phyloP scores from a whole-genome alignment of 2,113 vertebrate species.

The Tyto alba region DNA sequence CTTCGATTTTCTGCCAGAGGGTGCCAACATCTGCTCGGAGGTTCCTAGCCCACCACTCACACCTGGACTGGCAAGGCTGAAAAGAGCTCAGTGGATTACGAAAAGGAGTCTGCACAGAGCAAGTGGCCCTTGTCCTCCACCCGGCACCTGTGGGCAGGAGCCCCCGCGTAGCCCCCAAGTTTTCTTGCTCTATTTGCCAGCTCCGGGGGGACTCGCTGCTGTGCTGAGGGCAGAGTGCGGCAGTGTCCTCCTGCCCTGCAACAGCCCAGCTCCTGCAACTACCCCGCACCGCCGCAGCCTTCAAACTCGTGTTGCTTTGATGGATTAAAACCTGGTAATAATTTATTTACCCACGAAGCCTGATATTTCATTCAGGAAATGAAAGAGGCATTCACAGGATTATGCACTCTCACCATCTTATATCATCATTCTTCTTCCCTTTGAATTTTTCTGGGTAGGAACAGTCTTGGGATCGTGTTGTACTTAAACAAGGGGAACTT shows the following conservation, averaged over 20 bases:
- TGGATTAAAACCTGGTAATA: neutral
- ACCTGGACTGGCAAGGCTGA: neutral
- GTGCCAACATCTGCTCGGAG: rapidly evolving
- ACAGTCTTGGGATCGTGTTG: neutral
- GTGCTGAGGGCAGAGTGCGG: neutral
- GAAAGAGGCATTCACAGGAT: neutral
- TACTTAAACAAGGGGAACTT: neutral
- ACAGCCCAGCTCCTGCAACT: neutral
- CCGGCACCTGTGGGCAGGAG: rapidly evolving
- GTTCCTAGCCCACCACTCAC: neutral
- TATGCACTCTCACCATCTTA: neutral
- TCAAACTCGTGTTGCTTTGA: neutral
- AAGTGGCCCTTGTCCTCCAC: neutral
- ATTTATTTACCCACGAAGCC: neutral
- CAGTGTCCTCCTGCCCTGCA: neutral
- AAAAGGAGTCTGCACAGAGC: neutral
- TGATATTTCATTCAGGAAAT: neutral
- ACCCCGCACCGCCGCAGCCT: rapidly evolving
- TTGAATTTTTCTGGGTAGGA: neutral
- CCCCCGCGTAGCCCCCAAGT: rapidly evolving
- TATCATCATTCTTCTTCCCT: neutral
- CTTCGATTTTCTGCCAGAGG: neutral
- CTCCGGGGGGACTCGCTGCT: neutral
- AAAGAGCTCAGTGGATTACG: neutral
- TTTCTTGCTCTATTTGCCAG: neutral